These are phyloP conservation scores for Oceanites oceanicus DNA, from an alignment of 2,113 vertebrate species.

Conservation along the genomic window DNA sequence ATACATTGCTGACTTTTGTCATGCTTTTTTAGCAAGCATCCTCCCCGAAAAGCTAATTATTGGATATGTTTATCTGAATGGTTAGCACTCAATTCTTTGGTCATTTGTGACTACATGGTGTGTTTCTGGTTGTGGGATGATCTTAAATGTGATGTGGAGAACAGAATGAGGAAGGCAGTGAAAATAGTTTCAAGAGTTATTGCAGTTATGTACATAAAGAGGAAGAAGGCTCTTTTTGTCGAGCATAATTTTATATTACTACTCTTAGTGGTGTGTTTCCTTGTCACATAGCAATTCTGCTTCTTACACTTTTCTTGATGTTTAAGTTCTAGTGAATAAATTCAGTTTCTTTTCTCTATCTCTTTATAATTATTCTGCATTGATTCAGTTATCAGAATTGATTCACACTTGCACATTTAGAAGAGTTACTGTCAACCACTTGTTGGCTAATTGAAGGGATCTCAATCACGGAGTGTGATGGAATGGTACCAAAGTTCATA, in stretches of 20 bases:
- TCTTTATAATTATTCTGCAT: neutral
- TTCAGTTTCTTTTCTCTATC: neutral
- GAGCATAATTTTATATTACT: neutral
- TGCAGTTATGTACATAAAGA: neutral
- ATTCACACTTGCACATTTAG: neutral
- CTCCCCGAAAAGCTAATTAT: rapidly evolving
- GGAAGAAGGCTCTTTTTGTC: neutral
- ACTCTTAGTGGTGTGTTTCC: neutral
- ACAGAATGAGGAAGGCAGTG: neutral
- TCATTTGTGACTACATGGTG: neutral
- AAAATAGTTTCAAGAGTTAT: neutral
- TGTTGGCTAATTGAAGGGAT: neutral
- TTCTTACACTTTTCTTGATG: neutral
- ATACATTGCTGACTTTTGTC: neutral
- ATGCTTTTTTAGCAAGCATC: neutral
- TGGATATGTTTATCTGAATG: neutral
- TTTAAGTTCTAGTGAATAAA: neutral
- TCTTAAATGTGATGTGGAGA: neutral
- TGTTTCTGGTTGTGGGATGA: neutral
- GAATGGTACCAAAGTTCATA: neutral
- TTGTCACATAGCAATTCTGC: neutral
- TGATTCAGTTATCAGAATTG: neutral
- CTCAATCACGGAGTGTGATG: neutral
- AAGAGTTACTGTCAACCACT: neutral
- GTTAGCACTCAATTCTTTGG: neutral